Base-by-base conservation (phyloP, 2,797 vertebrate genomes). In the Silurus lanzhouensis region DNA sequence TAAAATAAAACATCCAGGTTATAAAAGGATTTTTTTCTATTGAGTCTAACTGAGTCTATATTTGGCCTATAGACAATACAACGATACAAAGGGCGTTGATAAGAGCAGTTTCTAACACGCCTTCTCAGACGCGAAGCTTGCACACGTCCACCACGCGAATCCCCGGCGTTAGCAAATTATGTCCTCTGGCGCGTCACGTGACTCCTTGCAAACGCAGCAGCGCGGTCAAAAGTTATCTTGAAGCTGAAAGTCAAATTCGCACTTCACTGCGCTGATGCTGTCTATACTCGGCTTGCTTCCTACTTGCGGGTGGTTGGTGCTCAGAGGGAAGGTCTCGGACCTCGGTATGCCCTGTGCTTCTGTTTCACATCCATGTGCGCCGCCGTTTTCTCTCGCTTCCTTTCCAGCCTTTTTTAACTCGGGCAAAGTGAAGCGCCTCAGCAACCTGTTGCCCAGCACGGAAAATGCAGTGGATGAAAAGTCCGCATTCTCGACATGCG, bases 241-340 rank as follows among this genome's bases (percentile, higher is more conserved):
- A 71, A 86, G 58, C 5, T 91, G 92, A 87, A 93, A 92, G 90
- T 95, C 94, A 91, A 95, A 95, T 86, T 95, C 95, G 83, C 95
- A 95, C 76, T 93, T 94, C 13, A 96, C 94, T 15, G 92, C 93
- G 88, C 93, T 95, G 90, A 95, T 94, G 90, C 94, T 95, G 89
- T 95, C 94, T 70, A 95, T 90, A 89, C 95, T 95, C 77, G 91
- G 89, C 83, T 94, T 94, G 55, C 92, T 94, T 71, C 87, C 92
- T 67, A 95, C 91, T 88, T 91, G 91, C 6, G 92, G 91, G 55
- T 95, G 95, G 15, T 78, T 88, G 0, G 57, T 68, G 60, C 77
- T 44, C 57, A 89, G 88, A 0, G 94, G 93, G 3, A 93, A 95
- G 12, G 92, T 95, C 84, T 95, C 93, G 0, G 94, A 96, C 31